These are phyloP conservation scores for Daubentonia madagascariensis DNA, from an alignment of 2,113 vertebrate genomes.

Conservation along the genomic window DNA sequence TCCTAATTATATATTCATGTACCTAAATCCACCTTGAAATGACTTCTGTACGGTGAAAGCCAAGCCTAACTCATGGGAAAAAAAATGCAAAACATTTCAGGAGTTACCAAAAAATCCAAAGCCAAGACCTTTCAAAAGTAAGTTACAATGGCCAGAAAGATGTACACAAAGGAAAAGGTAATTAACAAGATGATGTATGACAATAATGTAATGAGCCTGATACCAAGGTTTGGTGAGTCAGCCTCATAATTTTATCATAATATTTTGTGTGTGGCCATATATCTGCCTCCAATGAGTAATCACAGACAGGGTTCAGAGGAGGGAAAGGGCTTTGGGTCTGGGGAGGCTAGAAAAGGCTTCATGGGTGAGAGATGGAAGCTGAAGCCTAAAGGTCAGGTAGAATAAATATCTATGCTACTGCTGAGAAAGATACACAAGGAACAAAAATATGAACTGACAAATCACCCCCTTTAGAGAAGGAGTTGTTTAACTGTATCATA, in stretches of 20 bases:
- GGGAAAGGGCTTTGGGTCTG: not conserved
- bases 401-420: not conserved
- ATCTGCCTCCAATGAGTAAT: conserved; percentile 62
- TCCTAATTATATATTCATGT: not conserved
- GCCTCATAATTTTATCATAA: conserved; percentile 48
- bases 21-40: not conserved
- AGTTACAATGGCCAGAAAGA: conserved; percentile 22
- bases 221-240: conserved; percentile 65
- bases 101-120: conserved; percentile 28
- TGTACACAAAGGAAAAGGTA: conserved; percentile 22
- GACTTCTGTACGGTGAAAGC: not conserved
- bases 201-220: conserved; percentile 65
- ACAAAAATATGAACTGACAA: not conserved
- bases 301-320: not conserved
- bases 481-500: not conserved
- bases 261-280: conserved; percentile 39
- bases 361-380: not conserved
- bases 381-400: not conserved
- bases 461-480: not conserved
- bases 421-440: not conserved
- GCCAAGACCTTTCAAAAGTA: not conserved
- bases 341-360: not conserved
- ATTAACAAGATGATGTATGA: conserved; percentile 65
- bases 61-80: not conserved
- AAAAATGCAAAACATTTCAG: not conserved